Evolutionary conservation across 1,140 invertebrate species (phyloP), one percentile per base, ranked within the genome.

Genomic region (Drosophila albomicans): DNA sequence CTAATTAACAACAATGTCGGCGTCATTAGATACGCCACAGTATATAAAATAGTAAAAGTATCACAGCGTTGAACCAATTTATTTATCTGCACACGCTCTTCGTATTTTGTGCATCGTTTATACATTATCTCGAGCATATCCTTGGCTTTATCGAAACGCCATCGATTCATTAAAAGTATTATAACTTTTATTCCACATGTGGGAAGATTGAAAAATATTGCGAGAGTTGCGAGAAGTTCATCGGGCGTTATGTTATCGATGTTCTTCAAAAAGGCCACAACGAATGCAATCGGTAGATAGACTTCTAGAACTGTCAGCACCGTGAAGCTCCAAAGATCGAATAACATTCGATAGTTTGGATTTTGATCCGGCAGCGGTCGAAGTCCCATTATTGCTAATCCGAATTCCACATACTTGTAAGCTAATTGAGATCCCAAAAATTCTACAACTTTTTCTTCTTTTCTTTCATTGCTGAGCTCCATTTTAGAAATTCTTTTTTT

Each of bases 131-230:
- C 48, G 6, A 85, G 28, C 1, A 78, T 41, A 5, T 68, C 20
- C 11, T 78, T 67, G n/a, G 63, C 59, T 46, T 57, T 71, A 30
- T 66, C 10, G 1, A 85, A 56, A 5, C 70, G 43, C 51, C 57
- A 49, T 0, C 63, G 10, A 25, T 73, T 38, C 5, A 57, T 0
- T 1, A 49, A 5, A 7, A 71, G 43, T 10, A 73, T 57, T 0
- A 75, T 1, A 0, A 80, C 32, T 25, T 74, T 74, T 1, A 74
- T 16, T 0, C 56, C 41, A 5, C 57, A 56, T 2, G 64, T 16
- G 1, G 77, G 32, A 0, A 75, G 1, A 48, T 85, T 86, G 7
- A 81, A 66, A 11, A 71, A 71, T 1, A 78, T 46, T 10, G 78
- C 75, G 11, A 86, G n/a, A 1, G 69, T 58, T 2, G 65, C 57